Conservation (phyloP, 1,140 invertebrate species). For the Bombus difficillimus region DNA sequence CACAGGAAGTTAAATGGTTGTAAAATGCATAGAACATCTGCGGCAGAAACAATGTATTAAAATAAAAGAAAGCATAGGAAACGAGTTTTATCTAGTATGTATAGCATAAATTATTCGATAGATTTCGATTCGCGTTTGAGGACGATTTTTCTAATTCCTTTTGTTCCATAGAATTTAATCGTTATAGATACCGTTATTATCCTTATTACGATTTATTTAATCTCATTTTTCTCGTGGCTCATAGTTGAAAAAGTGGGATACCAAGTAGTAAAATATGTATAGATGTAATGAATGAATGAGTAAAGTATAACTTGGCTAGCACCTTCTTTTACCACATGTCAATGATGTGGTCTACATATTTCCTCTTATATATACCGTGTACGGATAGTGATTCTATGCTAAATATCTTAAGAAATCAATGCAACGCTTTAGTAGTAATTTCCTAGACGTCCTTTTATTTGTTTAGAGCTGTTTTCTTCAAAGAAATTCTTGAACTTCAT, state of each 20-base stretch:
- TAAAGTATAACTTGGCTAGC: not conserved
- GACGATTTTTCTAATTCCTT: not conserved
- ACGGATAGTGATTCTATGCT: not conserved
- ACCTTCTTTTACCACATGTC: not conserved
- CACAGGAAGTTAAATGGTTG: not conserved
- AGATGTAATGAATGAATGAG: constrained; percentile 38
- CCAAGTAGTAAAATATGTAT: constrained; percentile 45
- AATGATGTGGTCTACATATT: not conserved
- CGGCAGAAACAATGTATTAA: not conserved
- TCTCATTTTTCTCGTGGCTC: not conserved
- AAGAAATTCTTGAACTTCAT: not conserved
- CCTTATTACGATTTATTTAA: not conserved
- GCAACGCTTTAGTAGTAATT: not conserved
- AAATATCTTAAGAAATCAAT: not conserved
- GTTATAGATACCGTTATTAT: not conserved
- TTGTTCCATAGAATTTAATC: not conserved
- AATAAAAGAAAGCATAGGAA: not conserved
- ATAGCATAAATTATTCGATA: not conserved
- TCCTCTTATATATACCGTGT: not conserved
- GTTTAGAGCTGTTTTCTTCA: not conserved
- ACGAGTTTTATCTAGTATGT: not conserved
- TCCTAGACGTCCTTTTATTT: too few relatives aligned
- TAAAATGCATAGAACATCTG: not conserved
- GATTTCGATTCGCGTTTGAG: not conserved
- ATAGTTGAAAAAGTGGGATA: constrained; percentile 38